Evolutionary conservation across 2,797 vertebrate genomes (phyloP).

Genomic region (Lagocephalus sceleratus): DNA sequence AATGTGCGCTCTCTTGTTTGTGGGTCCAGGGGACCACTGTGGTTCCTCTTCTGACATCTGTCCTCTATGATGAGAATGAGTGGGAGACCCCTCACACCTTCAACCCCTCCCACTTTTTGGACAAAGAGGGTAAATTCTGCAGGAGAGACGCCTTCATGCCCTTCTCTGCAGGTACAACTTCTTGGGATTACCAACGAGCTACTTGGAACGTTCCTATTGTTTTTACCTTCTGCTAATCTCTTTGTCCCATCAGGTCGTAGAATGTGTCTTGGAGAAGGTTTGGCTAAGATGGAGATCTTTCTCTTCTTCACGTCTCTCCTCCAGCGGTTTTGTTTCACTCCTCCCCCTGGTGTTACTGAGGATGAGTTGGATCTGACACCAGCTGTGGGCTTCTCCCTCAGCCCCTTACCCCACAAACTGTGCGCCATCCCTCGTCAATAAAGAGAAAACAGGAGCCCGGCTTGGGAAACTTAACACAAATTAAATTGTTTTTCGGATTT

Average conservation of each 20-base stretch:
- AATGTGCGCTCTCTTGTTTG: not conserved
- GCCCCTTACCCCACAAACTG: conserved; percentile 35
- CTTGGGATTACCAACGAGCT: no score
- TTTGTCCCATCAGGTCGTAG: conserved; percentile 34
- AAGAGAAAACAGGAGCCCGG: not conserved
- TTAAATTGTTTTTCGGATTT: not conserved
- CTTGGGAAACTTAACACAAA: not conserved
- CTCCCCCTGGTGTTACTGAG: conserved; percentile 46
- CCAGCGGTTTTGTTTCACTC: conserved; percentile 45
- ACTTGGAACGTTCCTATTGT: no score
- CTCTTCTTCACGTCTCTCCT: conserved; percentile 57
- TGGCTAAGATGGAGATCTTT: conserved; percentile 60
- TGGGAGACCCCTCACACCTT: not conserved
- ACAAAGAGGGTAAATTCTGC: not conserved
- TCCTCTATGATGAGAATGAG: not conserved
- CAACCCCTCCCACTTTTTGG: conserved; percentile 3
- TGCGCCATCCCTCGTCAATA: conserved; percentile 47
- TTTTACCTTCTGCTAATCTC: not conserved
- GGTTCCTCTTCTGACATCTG: not conserved
- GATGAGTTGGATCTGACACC: conserved; percentile 53
- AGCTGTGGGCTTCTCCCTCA: conserved; percentile 25
- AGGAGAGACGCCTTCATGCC: conserved; percentile 3
- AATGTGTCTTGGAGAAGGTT: conserved; percentile 39
- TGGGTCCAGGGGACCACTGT: not conserved
- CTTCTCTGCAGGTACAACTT: conserved; percentile 53